Evolutionary conservation across 2,797 vertebrate genomes (phyloP).

Genomic region (Pseudochaenichthys georgianus): DNA sequence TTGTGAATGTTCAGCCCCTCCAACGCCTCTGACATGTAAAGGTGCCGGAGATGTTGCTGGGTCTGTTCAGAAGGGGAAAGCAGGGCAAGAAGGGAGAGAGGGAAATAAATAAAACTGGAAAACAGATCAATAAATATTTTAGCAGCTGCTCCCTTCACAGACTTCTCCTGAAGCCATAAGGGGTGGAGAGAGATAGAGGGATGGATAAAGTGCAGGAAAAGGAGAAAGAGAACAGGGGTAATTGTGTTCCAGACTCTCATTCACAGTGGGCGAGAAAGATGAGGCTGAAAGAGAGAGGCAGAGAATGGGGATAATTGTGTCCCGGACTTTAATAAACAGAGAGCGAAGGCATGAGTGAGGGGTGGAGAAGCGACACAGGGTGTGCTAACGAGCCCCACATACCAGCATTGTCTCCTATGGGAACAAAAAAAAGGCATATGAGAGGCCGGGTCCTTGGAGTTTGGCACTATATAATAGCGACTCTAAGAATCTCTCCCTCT

Average conservation of each 20-base stretch:
- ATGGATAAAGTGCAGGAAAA: constrained; percentile 47
- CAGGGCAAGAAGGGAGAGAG: constrained; percentile 57
- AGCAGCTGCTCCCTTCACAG: constrained; percentile 82
- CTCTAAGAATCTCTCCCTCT: constrained; percentile 62
- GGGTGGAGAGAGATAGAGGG: constrained; percentile 51
- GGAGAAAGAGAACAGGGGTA: constrained; percentile 64
- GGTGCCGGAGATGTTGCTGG: constrained; percentile 67
- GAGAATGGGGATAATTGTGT: constrained; percentile 76
- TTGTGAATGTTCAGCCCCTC: constrained; percentile 66
- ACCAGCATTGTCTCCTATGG: constrained; percentile 68
- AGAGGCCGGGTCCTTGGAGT: constrained; percentile 55
- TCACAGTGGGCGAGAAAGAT: constrained; percentile 66
- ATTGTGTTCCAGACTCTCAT: constrained; percentile 77
- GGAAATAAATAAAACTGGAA: constrained; percentile 85
- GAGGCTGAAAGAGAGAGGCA: constrained; percentile 62
- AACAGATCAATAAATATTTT: constrained; percentile 91
- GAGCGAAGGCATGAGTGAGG: constrained; percentile 68
- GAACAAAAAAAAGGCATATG: constrained; percentile 52
- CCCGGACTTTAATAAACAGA: constrained; percentile 75
- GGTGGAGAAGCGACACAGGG: constrained; percentile 65
- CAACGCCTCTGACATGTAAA: constrained; percentile 65
- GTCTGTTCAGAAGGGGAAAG: constrained; percentile 49
- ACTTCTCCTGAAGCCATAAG: constrained; percentile 79
- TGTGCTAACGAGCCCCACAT: constrained; percentile 78
- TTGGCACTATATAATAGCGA: constrained; percentile 56